Conservation (phyloP, 1,140 invertebrate species). For the Tyrophagus putrescentiae region DNA sequence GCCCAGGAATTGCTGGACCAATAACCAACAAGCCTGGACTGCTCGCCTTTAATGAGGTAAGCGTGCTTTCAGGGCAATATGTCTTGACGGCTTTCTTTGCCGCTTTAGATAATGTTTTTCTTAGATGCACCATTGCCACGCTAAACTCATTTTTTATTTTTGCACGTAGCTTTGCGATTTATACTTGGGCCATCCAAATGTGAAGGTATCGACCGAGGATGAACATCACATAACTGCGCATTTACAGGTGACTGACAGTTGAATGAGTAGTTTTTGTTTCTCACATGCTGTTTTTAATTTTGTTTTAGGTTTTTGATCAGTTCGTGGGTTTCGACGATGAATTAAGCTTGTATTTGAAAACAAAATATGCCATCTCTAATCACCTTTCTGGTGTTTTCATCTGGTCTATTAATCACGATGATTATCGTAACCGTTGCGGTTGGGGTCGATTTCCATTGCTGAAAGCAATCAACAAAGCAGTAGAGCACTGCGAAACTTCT, state of each 20-base stretch:
- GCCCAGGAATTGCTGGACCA: slow-evolving; percentile 14
- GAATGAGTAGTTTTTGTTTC: too few relatives aligned
- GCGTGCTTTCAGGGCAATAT: neutral
- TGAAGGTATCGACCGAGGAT: slow-evolving; percentile 4
- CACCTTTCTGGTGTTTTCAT: slow-evolving; percentile 8
- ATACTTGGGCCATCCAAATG: neutral
- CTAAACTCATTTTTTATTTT: neutral
- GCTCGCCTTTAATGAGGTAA: slow-evolving; percentile 16
- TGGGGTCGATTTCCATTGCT: slow-evolving; percentile 19
- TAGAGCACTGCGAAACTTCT: neutral
- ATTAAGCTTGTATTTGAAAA: slow-evolving; percentile 14
- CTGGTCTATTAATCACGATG: slow-evolving; percentile 15
- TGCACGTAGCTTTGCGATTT: neutral
- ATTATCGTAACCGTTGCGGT: slow-evolving; percentile 14
- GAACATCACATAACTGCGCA: slow-evolving; percentile 11
- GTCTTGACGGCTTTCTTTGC: neutral
- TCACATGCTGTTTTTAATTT: too few relatives aligned
- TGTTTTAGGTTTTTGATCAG: slow-evolving; percentile 13
- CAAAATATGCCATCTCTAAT: slow-evolving; percentile 7
- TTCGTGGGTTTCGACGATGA: slow-evolving; percentile 18
- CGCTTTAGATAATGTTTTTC: neutral
- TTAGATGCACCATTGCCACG: neutral
- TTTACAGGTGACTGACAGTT: too few relatives aligned
- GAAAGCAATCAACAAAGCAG: slow-evolving; percentile 11
- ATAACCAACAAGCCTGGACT: slow-evolving; percentile 11